Evolutionary conservation across 1,140 invertebrate genomes (phyloP).

Genomic region (Argopecten irradians): DNA sequence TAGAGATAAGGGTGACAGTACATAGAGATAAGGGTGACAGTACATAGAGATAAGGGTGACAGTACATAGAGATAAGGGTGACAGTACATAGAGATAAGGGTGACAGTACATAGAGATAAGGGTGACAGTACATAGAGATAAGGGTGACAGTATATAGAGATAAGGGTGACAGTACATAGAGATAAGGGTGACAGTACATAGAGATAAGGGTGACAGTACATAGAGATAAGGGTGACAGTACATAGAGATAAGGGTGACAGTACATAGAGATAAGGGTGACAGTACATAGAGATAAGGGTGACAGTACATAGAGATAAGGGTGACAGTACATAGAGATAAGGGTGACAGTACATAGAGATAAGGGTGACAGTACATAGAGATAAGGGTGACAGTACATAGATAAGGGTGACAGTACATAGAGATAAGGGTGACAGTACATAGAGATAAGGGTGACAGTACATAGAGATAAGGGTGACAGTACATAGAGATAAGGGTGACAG

Average conservation of each 20-base stretch:
- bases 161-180: not conserved
- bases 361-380: not conserved
- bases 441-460: not conserved
- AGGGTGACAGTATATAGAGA: not conserved
- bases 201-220: not conserved
- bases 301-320: not conserved
- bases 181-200: not conserved
- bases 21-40: not conserved
- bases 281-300: not conserved
- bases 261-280: not conserved
- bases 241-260: not conserved
- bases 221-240: not conserved
- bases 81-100: not conserved
- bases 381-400: not conserved
- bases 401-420: not conserved
- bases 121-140: not conserved
- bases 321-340: not conserved
- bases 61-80: not conserved
- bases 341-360: not conserved
- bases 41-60: not conserved
- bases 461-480: not conserved
- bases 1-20: not conserved
- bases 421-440: not conserved
- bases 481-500: not conserved
- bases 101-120: not conserved